Percentiles rank a stretch among this genome's conserved stretches.
phyloP scores from a whole-genome alignment of 2,113 vertebrate species.

The Oplegnathus fasciatus region DNA sequence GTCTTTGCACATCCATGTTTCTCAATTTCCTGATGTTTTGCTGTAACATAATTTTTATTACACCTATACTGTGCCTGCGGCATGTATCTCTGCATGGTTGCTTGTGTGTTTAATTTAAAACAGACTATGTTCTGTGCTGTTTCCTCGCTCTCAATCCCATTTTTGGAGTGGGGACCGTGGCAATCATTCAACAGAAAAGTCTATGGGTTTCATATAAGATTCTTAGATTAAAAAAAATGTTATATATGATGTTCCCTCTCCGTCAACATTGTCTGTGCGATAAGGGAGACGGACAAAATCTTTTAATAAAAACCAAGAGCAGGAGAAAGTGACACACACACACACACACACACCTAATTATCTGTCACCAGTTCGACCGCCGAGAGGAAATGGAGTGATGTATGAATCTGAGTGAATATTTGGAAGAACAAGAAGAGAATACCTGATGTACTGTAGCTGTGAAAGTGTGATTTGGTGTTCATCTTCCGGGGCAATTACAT shows the following conservation, averaged over 20 bases:
- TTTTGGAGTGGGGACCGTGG: constrained; percentile 26
- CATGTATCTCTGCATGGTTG: constrained; percentile 17
- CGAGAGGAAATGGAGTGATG: constrained; percentile 63
- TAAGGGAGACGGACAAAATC: constrained; percentile 64
- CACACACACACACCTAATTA: constrained; percentile 59
- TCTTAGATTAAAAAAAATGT: constrained; percentile 64
- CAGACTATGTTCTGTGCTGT: constrained; percentile 15
- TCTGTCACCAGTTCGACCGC: constrained; percentile 59
- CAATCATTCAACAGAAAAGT: constrained; percentile 55
- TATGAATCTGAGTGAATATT: constrained; percentile 61
- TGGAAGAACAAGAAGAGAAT: constrained; percentile 42
- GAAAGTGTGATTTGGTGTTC: constrained; percentile 52
- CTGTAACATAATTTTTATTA: constrained; percentile 59
- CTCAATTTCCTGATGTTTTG: constrained; percentile 50
- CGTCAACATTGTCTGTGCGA: constrained; percentile 60
- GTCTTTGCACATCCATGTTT: constrained; percentile 47
- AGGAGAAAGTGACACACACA: constrained; percentile 13
- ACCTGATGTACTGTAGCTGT: constrained; percentile 46
- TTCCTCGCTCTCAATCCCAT: constrained; percentile 28
- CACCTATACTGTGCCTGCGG: constrained; percentile 41
- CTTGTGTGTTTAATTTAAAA: constrained; percentile 68
- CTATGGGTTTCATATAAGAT: constrained; percentile 67
- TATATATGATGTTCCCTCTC: constrained; percentile 67
- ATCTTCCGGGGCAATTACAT: constrained; percentile 59
- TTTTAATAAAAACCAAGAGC: constrained; percentile 71